A percentile compares a stretch with the other conserved stretches of the same genome.
These are phyloP conservation scores for Chelon auratus DNA, from an alignment of 2,797 vertebrate genomes.

Conservation along the genomic window DNA sequence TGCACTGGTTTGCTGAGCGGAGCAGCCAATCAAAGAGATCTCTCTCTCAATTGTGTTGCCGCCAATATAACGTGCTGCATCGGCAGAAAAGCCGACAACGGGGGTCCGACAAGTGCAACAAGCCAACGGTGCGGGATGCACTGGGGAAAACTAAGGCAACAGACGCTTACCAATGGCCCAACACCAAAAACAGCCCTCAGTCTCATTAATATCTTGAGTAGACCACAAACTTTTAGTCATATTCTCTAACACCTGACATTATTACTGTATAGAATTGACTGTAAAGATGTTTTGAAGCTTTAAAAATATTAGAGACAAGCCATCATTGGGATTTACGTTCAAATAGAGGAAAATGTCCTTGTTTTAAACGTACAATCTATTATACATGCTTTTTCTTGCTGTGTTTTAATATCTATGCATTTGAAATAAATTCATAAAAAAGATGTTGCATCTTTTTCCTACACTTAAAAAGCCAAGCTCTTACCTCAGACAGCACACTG, in stretches of 20 bases:
- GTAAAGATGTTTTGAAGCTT: neutral
- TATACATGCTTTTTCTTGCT: neutral
- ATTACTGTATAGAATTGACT: neutral
- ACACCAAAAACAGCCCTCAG: slow-evolving; percentile 4
- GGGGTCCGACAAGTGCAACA: no score
- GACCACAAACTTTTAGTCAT: neutral
- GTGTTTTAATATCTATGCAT: slow-evolving; percentile 1
- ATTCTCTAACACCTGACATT: neutral
- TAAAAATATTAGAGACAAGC: neutral
- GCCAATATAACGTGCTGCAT: no score
- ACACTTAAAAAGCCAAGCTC: slow-evolving; percentile 41
- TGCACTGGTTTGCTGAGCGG: no score
- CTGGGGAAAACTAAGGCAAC: no score
- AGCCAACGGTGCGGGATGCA: no score
- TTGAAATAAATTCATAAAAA: slow-evolving; percentile 33
- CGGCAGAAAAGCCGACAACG: no score
- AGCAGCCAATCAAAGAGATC: no score
- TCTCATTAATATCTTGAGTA: slow-evolving; percentile 9
- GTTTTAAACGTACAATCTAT: slow-evolving; percentile 9
- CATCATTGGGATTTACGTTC: slow-evolving; percentile 13
- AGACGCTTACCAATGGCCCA: no score
- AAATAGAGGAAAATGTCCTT: neutral
- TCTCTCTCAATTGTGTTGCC: no score
- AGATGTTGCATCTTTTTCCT: slow-evolving; percentile 57
- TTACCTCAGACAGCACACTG: slow-evolving; percentile 60